Evolutionary conservation across 2,113 vertebrate genomes (phyloP).

Genomic region (Cyanoramphus novaezelandiae): DNA sequence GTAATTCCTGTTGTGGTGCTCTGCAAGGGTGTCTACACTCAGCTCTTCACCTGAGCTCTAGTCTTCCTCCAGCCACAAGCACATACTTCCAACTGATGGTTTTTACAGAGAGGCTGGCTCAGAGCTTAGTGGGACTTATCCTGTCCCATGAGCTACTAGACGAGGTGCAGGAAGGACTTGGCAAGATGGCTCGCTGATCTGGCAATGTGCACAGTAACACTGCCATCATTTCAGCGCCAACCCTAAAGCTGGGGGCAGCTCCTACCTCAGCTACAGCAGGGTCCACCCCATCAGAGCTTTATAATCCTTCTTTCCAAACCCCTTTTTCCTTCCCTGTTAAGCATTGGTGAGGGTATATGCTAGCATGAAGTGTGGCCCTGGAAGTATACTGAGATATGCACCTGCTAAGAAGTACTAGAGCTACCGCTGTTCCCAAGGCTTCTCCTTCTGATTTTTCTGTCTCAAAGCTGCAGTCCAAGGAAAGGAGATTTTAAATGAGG

Average conservation of each 20-base stretch:
- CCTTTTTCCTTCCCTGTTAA: not conserved
- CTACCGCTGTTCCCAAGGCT: not conserved
- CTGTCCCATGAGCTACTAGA: rapidly evolving
- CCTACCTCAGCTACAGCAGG: rapidly evolving
- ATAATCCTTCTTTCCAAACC: not conserved
- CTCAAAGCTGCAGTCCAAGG: not conserved
- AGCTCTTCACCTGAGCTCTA: not conserved
- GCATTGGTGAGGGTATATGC: not conserved
- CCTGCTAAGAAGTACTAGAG: not conserved
- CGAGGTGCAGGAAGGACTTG: not conserved
- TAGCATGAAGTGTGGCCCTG: not conserved
- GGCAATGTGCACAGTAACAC: not conserved
- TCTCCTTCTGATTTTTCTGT: not conserved
- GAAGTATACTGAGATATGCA: not conserved
- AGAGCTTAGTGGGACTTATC: not conserved
- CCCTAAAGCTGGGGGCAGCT: not conserved
- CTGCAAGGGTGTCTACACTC: not conserved
- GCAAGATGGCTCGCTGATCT: not conserved
- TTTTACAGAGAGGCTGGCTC: rapidly evolving
- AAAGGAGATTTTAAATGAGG: not conserved
- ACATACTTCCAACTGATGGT: rapidly evolving
- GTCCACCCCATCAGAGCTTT: not conserved
- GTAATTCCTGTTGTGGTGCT: not conserved
- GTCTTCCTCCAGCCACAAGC: not conserved
- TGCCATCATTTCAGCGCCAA: not conserved